Percentiles rank a stretch among this genome's conserved stretches.
Evolutionary conservation across 2,797 vertebrate species (phyloP).

Genomic region (Lagocephalus sceleratus): DNA sequence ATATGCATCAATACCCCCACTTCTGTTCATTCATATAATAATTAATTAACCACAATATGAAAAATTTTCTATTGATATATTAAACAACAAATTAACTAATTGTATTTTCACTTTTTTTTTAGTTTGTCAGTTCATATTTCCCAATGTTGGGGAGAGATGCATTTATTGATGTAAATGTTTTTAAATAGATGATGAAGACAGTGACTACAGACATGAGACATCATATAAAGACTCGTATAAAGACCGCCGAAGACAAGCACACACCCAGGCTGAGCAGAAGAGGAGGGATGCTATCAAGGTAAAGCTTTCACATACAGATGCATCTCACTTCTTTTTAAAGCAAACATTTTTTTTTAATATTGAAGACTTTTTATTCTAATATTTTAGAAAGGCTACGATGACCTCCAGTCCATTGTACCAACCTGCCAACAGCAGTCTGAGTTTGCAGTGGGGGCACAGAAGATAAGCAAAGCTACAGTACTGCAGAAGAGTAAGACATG

Average conservation of each 20-base stretch:
- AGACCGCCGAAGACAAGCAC: constrained; percentile 88
- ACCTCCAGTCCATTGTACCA: constrained; percentile 93
- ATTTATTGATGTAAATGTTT: not conserved
- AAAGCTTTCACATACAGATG: not conserved
- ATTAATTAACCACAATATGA: no score
- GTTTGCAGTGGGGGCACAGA: constrained; percentile 88
- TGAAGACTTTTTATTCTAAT: not conserved
- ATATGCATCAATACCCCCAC: no score
- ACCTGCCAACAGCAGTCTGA: constrained; percentile 96
- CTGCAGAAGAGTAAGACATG: constrained; percentile 91
- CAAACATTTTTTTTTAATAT: not conserved
- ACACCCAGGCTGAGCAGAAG: constrained; percentile 96
- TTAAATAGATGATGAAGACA: constrained; percentile 91
- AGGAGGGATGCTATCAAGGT: constrained; percentile 96
- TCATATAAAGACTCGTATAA: constrained; percentile 90
- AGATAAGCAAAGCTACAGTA: constrained; percentile 95
- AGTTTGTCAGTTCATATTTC: not conserved
- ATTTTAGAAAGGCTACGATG: constrained; percentile 93
- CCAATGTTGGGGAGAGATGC: not conserved
- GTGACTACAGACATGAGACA: constrained; percentile 90
- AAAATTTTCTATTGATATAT: no score
- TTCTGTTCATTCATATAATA: no score
- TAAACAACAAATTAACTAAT: no score
- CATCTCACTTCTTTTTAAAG: not conserved
- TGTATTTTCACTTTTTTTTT: not conserved